Percentiles rank a stretch among this genome's conserved stretches.
These are phyloP conservation scores for Garra rufa DNA, from an alignment of 2,113 vertebrate genomes.

Conservation along the genomic window DNA sequence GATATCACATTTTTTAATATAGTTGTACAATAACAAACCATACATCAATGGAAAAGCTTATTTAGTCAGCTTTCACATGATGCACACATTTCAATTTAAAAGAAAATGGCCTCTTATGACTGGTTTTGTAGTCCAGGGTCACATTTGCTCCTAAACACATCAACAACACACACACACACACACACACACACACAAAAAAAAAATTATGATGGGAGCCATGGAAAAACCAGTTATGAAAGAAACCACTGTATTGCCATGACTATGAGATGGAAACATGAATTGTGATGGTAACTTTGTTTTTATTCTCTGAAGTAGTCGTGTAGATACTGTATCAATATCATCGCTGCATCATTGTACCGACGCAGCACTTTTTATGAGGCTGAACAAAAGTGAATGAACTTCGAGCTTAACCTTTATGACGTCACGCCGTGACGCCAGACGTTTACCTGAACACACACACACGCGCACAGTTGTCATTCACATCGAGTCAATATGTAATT, in stretches of 20 bases:
- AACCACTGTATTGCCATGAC: neutral
- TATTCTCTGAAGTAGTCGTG: neutral
- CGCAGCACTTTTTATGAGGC: neutral
- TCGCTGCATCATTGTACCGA: neutral
- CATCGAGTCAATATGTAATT: neutral
- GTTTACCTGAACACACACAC: neutral
- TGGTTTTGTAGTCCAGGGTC: too few relatives aligned
- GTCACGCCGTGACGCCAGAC: neutral
- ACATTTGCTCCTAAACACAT: too few relatives aligned
- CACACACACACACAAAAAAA: too few relatives aligned
- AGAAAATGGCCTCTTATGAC: too few relatives aligned
- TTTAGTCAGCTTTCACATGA: too few relatives aligned
- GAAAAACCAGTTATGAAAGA: neutral
- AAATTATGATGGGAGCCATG: too few relatives aligned
- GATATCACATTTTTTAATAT: too few relatives aligned
- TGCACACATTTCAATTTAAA: too few relatives aligned
- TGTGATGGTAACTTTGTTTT: neutral
- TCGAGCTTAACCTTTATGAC: neutral
- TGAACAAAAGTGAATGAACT: neutral
- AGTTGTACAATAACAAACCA: too few relatives aligned
- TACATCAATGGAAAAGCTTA: too few relatives aligned
- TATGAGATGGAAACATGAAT: neutral
- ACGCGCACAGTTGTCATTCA: neutral
- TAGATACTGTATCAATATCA: neutral
- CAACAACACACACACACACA: too few relatives aligned